Base-by-base conservation (phyloP, 1,140 invertebrate genomes). In the Oscheius sp. region DNA sequence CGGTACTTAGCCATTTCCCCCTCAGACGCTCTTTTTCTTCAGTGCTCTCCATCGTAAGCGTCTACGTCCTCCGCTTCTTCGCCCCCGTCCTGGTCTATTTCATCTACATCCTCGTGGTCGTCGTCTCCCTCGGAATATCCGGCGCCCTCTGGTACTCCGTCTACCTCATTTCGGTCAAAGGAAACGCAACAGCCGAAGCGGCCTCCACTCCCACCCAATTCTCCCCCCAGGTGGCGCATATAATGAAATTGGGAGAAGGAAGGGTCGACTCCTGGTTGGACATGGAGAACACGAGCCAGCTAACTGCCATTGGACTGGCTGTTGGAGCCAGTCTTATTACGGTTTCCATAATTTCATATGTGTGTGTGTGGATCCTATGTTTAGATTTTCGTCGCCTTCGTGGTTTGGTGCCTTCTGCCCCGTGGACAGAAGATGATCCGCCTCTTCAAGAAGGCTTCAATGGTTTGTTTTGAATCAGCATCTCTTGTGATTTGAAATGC, bases 371-470 rank as follows among this genome's bases (percentile, higher is more conserved):
- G 28, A 7, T 55, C 13, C 32, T 65, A 36, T 26, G 20, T 31
- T 10, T 31, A 62, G 63, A 2, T 65, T 15, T 34, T 65, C 13
- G 36, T 38, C 29, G 20, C 45, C 13, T 23, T 65, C 13, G 13
- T 65, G n/a, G 36, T 38, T 13, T 65, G 63, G 63, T 65, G 63
- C 23, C 63, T 65, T 13, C 36, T 65, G 36, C 63, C 63, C 10
- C 29, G 63, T 2, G 63, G 63, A 18, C 32, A 65, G 23, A 34
- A 38, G 13, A 35, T 65, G 32, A 26, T 65, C 63, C 18, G 45
- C 3, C 63, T 65, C 49, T 42, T 65, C 13, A 23, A 26, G 20
- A 23, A 59, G 38, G 10, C 38, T 42, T 42, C 38, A 42, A n/a
- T 10, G 38, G 38, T 42, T 42, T 42, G n/a, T 59, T 59, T 59